phyloP scores from a whole-genome alignment of 2,113 vertebrate species.

The Eclectus roratus region DNA sequence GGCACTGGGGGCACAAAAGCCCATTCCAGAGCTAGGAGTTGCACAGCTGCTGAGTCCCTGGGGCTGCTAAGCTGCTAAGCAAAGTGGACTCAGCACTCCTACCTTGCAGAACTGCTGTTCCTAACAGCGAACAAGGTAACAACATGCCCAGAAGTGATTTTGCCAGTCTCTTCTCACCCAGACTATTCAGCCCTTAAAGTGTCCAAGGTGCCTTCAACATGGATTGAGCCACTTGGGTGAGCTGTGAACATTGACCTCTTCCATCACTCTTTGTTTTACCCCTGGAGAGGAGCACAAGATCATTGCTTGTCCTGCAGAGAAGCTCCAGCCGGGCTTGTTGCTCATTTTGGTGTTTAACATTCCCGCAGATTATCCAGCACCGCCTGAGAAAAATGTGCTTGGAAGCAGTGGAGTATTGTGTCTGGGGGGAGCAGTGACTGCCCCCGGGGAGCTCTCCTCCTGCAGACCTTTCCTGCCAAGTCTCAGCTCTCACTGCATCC shows the following conservation, averaged over 20 bases:
- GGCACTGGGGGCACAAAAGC: background rate
- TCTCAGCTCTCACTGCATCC: background rate
- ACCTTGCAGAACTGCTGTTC: background rate
- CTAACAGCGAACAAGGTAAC: rapidly evolving
- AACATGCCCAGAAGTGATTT: background rate
- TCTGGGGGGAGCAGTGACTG: constrained; percentile 51
- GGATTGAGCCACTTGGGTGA: background rate
- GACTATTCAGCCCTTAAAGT: background rate
- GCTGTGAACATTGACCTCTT: background rate
- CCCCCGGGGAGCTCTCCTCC: constrained; percentile 27
- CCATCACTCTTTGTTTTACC: background rate
- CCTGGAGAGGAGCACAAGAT: background rate
- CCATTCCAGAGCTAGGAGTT: background rate
- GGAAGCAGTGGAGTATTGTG: constrained; percentile 48
- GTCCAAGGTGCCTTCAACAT: background rate
- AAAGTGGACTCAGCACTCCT: background rate
- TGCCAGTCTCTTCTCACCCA: background rate
- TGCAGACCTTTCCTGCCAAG: constrained; percentile 58
- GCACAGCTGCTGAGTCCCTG: background rate
- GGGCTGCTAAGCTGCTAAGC: background rate
- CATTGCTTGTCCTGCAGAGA: background rate
- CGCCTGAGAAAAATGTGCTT: constrained; percentile 64
- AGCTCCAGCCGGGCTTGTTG: constrained; percentile 12
- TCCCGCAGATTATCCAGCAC: constrained; percentile 46
- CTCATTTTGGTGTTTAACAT: constrained; percentile 63